Percentiles rank a stretch among this genome's conserved stretches.
Conservation (phyloP, 2,888 invertebrate species). For the Pristionchus japonicus region DNA sequence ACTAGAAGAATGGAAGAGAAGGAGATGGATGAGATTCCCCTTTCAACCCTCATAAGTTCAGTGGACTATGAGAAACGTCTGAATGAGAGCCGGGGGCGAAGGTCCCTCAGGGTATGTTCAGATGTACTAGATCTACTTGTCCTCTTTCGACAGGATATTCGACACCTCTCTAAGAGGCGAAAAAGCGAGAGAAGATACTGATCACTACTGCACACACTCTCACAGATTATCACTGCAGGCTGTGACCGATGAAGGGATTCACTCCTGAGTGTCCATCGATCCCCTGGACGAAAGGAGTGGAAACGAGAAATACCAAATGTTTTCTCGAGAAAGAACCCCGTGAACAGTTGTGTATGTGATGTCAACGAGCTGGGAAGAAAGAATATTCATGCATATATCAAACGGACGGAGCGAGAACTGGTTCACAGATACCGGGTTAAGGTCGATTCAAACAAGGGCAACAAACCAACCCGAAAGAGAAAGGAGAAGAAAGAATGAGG, state of each 20-base stretch:
- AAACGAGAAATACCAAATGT: not conserved
- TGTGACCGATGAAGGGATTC: not conserved
- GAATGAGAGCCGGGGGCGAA: not conserved
- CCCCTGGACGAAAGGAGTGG: not conserved
- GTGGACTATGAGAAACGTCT: not conserved
- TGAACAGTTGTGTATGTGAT: constrained; percentile 39
- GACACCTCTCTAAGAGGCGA: not conserved
- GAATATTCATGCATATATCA: constrained; percentile 42
- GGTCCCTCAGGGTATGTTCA: not conserved
- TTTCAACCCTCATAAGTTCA: not conserved
- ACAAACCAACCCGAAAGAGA: not conserved
- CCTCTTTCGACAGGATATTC: not conserved
- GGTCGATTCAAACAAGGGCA: not conserved
- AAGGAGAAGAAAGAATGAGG: not conserved
- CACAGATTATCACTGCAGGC: not conserved
- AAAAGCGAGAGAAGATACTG: not conserved
- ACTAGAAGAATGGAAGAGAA: not conserved
- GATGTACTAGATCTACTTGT: not conserved
- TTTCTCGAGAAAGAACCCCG: not conserved
- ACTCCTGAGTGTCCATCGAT: not conserved
- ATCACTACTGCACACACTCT: not conserved
- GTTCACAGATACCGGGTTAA: not conserved
- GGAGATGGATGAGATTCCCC: not conserved
- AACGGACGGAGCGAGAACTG: not conserved
- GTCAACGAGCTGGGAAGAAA: constrained; percentile 35